Base-by-base conservation (phyloP, 2,797 vertebrate species). In the Platalea minor region DNA sequence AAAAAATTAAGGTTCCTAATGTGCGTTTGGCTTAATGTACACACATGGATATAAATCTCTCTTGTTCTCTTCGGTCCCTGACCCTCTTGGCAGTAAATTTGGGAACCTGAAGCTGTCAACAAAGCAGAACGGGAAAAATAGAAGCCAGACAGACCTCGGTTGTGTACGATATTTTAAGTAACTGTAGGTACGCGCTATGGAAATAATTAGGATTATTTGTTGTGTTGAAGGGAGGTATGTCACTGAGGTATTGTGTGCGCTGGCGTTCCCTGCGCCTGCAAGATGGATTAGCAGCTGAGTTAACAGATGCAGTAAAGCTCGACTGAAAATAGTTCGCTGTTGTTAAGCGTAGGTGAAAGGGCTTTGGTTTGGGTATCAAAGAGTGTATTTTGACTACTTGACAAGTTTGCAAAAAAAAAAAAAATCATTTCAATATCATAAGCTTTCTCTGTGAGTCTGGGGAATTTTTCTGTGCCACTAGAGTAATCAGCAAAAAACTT, bases 121-220 rank as follows among this genome's bases (percentile, higher is more conserved):
- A 96, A 96, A 96, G 72, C 72, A 89, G 97, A 96, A 95, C 82
- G 91, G 91, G 89, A 91, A 92, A 96, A 96, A 76, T 61, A 93
- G 85, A 96, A 97, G 92, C 95, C 94, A 96, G 96, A 95, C 97
- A 89, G 92, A 83, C 77, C 77, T 93, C 0, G 8, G 88, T 69
- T 96, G 91, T 93, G 70, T 86, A 80, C 0, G 45, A 23, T 95
- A 96, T 96, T 97, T 97, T 96, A 95, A 96, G 93, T 85, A 93
- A 95, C 89, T 24, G 65, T 94, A 96, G 94, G 95, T 97, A 63
- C 29, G 1, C 5, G 2, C 90, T 64, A 60, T 92, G 94, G 96
- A 97, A 97, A 97, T 96, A 93, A 97, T 97, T 95, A 94, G 83
- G 95, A 93, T 96, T 96, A 88, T 95, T 97, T 96, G 93, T 97